Percentiles rank a stretch among this genome's conserved stretches.
phyloP scores from a whole-genome alignment of 2,797 vertebrate species.

The Ispidina picta region DNA sequence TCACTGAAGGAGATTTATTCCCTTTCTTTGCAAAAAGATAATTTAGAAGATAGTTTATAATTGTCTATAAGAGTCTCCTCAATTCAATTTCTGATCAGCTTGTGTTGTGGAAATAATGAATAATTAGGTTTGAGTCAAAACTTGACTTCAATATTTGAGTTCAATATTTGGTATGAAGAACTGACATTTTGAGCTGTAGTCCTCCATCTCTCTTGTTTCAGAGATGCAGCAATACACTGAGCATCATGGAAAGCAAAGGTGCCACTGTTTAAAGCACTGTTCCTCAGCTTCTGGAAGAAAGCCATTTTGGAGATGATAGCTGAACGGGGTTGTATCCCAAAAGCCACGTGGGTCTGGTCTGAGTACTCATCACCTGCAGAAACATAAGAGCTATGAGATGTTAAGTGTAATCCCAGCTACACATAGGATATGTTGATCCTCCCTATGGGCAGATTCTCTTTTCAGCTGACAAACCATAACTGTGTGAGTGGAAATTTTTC shows the following conservation, averaged over 20 bases:
- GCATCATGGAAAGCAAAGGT: not conserved
- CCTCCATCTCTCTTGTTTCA: not conserved
- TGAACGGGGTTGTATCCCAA: not conserved
- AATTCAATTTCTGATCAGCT: constrained; percentile 1
- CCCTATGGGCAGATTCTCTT: not conserved
- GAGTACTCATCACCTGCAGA: not conserved
- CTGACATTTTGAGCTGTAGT: not conserved
- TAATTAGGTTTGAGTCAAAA: not conserved
- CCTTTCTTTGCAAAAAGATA: not conserved
- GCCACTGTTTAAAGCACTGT: not conserved
- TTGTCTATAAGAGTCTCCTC: not conserved
- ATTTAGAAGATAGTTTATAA: constrained; percentile 9
- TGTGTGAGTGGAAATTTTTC: not conserved
- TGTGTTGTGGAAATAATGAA: not conserved
- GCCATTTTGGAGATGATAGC: not conserved
- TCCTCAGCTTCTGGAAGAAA: not conserved
- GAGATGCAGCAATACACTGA: not conserved
- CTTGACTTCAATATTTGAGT: not conserved
- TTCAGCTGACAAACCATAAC: not conserved
- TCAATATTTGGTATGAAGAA: not conserved
- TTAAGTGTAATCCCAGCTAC: not conserved
- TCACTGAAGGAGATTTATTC: constrained; percentile 3
- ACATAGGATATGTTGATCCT: not conserved
- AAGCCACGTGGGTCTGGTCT: not conserved
- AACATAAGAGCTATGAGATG: not conserved